Conservation (phyloP, 1,140 invertebrate genomes). For the Drosophila tristis region DNA sequence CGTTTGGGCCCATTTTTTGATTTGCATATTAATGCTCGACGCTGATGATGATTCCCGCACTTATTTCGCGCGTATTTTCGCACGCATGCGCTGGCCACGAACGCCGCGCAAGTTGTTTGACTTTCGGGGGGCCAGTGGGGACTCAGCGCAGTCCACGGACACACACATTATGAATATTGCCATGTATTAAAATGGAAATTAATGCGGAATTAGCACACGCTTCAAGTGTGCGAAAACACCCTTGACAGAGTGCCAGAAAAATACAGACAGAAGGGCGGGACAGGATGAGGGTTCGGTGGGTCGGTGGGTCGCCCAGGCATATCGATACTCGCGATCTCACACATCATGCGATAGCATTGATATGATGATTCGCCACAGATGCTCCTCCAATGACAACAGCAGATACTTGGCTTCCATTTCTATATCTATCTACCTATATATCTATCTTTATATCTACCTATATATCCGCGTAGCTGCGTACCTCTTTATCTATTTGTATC, state of each 20-base stretch:
- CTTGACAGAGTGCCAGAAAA: not conserved
- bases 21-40: constrained; percentile 72
- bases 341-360: no score
- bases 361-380: no score
- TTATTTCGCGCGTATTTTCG: constrained; percentile 23
- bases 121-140: constrained; percentile 6
- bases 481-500: no score
- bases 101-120: constrained; percentile 15
- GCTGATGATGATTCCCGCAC: constrained; percentile 19
- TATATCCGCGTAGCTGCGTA: no score
- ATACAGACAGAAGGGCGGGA: no score
- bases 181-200: constrained; percentile 75
- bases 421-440: not conserved
- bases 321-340: no score
- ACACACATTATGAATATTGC: constrained; percentile 59
- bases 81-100: constrained; percentile 55
- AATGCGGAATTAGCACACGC: constrained; percentile 72
- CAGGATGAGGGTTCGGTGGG: no score
- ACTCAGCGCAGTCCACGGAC: not conserved
- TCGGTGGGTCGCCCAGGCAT: no score
- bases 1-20: constrained; percentile 45
- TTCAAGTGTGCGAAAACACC: constrained; percentile 30
- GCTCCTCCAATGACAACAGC: no score
- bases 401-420: no score
- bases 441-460: not conserved